Percentiles rank a stretch among this genome's conserved stretches.
Conservation (phyloP, 2,113 vertebrate genomes). For the Caranx melampygus region DNA sequence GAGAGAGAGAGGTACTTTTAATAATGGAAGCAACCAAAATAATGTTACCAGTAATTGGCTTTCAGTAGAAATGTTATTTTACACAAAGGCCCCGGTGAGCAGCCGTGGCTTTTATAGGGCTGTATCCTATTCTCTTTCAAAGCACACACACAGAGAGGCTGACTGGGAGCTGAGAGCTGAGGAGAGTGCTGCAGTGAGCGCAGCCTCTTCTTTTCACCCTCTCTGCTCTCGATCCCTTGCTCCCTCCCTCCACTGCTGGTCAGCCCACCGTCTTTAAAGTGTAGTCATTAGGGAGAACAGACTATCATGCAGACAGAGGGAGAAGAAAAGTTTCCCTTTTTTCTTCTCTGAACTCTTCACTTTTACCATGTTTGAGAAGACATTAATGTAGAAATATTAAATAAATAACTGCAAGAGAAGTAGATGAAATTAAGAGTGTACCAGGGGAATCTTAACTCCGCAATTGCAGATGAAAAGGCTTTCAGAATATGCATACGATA, state of each 20-base stretch:
- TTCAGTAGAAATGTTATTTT: slow-evolving; percentile 86
- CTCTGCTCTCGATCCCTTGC: slow-evolving; percentile 46
- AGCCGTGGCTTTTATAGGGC: slow-evolving; percentile 79
- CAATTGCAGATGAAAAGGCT: slow-evolving; percentile 82
- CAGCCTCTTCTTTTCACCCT: slow-evolving; percentile 61
- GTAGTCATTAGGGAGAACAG: slow-evolving; percentile 81
- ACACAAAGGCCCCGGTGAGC: slow-evolving; percentile 82
- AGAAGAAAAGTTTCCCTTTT: slow-evolving; percentile 59
- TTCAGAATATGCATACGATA: slow-evolving; percentile 79
- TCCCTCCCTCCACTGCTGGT: slow-evolving; percentile 60
- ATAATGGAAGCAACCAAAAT: slow-evolving; percentile 83
- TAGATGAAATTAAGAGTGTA: slow-evolving; percentile 80
- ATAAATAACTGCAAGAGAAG: slow-evolving; percentile 78
- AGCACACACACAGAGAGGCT: slow-evolving; percentile 75
- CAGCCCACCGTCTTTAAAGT: slow-evolving; percentile 80
- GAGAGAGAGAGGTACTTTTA: slow-evolving; percentile 82
- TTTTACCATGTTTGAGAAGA: slow-evolving; percentile 74
- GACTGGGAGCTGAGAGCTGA: slow-evolving; percentile 71
- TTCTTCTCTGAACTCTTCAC: slow-evolving; percentile 65
- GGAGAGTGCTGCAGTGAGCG: slow-evolving; percentile 73
- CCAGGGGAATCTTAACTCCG: slow-evolving; percentile 80
- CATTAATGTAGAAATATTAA: slow-evolving; percentile 80
- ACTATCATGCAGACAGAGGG: slow-evolving; percentile 64
- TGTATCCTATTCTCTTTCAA: slow-evolving; percentile 79
- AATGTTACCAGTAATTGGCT: slow-evolving; percentile 83